Evolutionary conservation across 2,797 vertebrate species (phyloP), one percentile per base, ranked within the genome.

Genomic region (Hyperoplus lanceolatus): DNA sequence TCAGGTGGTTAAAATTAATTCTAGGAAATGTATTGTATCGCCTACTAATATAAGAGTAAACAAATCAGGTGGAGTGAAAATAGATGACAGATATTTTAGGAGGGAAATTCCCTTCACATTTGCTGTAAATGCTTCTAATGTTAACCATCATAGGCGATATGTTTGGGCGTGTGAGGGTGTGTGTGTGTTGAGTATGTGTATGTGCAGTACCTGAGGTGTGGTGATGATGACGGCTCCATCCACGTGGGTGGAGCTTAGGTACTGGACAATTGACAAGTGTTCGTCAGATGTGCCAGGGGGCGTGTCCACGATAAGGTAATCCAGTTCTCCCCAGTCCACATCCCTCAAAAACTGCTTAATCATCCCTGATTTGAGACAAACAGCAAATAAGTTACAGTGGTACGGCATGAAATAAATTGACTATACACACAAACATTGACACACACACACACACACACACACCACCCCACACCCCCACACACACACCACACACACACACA

Each of bases 311-410:
- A 99, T 91, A 72, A 99, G 95, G 92, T 97, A 99, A 92, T 99
- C 97, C 0, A 98, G 77, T 0, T 97, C 96, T 0, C 98, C 98
- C 98, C 98, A 99, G 88, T 99, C 98, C 39, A 99, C 98, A 0
- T 99, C 98, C 0, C 97, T 95, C 69, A 99, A 92, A 89, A 99
- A 99, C 91, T 99, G 98, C 87, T 99, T 99, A 87, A 99, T 99
- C 96, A 99, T 95, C 21, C 98, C 98, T 99, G 80, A 75, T 68
- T 46, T 41, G 46, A 63, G 36, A 77, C 8, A 65, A 8, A 85
- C 8, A 15, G 0, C 9, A 59, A 54, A 48, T 4, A 42, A 39
- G 13, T 45, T 67, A 61, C 0, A 29, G 5, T 5, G 2, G 9
- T n/a, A 3, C 0, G n/a, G 41, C 36, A 59, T 16, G 6, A 4